Base-by-base conservation (phyloP, 2,113 vertebrate species). In the Lophochroa leadbeateri region DNA sequence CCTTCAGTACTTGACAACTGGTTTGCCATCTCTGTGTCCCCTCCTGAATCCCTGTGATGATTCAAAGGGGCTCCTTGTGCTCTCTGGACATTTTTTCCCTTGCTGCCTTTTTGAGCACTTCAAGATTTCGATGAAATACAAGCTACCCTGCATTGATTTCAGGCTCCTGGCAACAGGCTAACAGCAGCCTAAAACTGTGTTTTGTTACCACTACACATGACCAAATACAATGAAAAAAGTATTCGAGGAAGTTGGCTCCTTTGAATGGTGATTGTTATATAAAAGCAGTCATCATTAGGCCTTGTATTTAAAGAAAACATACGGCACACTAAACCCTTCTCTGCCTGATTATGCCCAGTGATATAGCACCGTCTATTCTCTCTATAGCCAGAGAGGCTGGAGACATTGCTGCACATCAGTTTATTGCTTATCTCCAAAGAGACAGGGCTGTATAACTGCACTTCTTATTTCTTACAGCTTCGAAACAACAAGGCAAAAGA, bases 401-500 rank as follows among this genome's bases (percentile, higher is more conserved):
- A 70, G 84, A 3, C 18, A 1, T 16, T 13, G 58, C 78, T 82
- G 63, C 5, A 1, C 50, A 16, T 29, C 76, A 7, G 1, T 33
- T 67, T 14, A 8, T 12, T 27, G 43, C 67, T 70, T 13, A 0
- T 10, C 28, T 67, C 44, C 1, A 2, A 7, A 11, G 9, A 13
- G 17, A 10, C 27, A 11, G 19, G 74, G 50, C 88, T 47, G 95
- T 98, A 98, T 98, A 98, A 98, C 94, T 96, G 94, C 77, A 2
- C 10, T 29, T 88, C 71, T 50, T 84, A 0, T 93, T 74, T 94
- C 20, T 89, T 57, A 8, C 98, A 99, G 99, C 98, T 99, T 53
- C 98, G 99, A 64, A 99, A 99, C 98, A 98, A 98, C 92, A 99
- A 99, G 88, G 99, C 98, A 2, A 99, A 98, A 94, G 99, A 99